These are phyloP conservation scores for Lasioglossum albipes DNA, from an alignment of 1,140 invertebrate genomes.

Conservation along the genomic window DNA sequence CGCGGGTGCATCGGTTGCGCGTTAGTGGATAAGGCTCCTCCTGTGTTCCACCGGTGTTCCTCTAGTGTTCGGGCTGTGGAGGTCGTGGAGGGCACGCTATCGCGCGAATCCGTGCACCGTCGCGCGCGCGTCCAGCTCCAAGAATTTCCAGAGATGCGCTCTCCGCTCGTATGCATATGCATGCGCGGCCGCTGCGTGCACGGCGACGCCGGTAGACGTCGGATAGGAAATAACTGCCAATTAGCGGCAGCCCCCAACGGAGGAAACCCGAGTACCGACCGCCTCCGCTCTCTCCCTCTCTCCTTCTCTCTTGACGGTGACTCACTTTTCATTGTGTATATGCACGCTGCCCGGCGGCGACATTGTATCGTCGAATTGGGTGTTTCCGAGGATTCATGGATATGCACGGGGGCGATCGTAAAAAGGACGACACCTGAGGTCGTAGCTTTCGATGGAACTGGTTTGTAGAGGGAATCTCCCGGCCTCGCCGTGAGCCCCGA, in stretches of 20 bases:
- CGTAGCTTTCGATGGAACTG: neutral
- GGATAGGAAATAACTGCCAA: conserved; percentile 66
- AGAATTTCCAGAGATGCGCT: conserved; percentile 61
- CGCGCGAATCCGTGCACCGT: conserved; percentile 58
- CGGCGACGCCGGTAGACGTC: conserved; percentile 55
- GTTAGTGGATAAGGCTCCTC: neutral
- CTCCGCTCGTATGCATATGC: conserved; percentile 56
- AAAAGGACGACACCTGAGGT: neutral
- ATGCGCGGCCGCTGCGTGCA: conserved; percentile 55
- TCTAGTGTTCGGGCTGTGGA: neutral
- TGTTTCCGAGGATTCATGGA: too few species aligned
- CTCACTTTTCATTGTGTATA: conserved; percentile 48
- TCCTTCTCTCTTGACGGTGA: conserved; percentile 19
- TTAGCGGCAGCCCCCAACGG: conserved; percentile 47
- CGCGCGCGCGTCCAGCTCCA: conserved; percentile 12
- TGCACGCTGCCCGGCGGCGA: neutral
- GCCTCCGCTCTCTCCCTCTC: neutral
- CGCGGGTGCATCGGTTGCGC: conserved; percentile 20
- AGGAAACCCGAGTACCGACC: conserved; percentile 45
- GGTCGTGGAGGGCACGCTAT: conserved; percentile 57
- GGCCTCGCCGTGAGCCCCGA: too few species aligned
- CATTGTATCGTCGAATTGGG: neutral
- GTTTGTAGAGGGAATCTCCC: too few species aligned
- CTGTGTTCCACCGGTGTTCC: neutral
- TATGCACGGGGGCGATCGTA: too few species aligned